These are phyloP conservation scores for Graptemys geographica DNA, from an alignment of 2,797 vertebrate genomes.

Conservation along the genomic window DNA sequence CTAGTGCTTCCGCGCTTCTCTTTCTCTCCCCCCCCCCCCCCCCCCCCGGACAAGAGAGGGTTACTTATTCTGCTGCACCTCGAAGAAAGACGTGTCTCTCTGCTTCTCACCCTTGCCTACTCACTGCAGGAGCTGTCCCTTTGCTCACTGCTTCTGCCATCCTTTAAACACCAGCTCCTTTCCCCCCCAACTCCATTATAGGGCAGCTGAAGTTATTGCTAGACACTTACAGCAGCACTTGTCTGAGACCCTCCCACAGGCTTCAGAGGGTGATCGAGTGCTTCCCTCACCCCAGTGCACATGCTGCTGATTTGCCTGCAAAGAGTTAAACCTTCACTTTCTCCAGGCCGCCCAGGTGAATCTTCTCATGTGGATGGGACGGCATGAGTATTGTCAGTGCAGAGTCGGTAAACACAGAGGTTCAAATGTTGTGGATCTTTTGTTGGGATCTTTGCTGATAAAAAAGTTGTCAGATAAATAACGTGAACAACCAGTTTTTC, in stretches of 20 bases:
- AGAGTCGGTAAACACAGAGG: conserved; percentile 18
- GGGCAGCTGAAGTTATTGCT: conserved; percentile 21
- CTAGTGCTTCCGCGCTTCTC: conserved; percentile 39
- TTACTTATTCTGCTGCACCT: background rate
- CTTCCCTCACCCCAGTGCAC: rapidly evolving
- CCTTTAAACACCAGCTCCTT: background rate
- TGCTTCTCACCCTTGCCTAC: conserved; percentile 32
- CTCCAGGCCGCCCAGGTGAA: background rate
- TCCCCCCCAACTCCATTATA: background rate
- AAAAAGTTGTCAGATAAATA: conserved; percentile 8
- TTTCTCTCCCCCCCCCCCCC: background rate
- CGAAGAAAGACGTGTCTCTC: conserved; percentile 34
- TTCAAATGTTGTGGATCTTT: background rate
- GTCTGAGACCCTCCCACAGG: background rate
- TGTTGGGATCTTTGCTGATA: conserved; percentile 15
- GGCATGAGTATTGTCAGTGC: background rate
- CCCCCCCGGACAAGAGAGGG: conserved; percentile 32
- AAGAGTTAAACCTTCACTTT: background rate
- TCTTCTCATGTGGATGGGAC: background rate
- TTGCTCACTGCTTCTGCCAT: conserved; percentile 42
- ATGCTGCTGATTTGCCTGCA: background rate
- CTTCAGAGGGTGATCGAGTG: background rate
- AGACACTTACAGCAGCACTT: background rate
- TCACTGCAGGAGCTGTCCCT: conserved; percentile 11
- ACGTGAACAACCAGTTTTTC: background rate